Conservation (phyloP, 2,113 vertebrate species). For the Amphiprion ocellaris region DNA sequence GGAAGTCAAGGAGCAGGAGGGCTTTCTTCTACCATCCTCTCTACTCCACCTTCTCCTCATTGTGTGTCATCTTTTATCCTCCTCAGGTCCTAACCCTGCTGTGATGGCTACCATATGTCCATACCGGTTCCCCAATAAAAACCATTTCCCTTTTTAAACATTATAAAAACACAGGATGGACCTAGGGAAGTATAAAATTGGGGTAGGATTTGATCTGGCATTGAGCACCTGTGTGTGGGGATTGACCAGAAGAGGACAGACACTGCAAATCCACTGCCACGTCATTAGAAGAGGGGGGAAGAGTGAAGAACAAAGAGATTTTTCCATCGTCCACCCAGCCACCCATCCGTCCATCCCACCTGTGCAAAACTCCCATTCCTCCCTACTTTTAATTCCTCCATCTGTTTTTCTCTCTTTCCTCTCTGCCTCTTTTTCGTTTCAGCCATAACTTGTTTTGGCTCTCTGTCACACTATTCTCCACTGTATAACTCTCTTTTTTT, state of each 20-base stretch:
- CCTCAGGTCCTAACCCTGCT: constrained; percentile 36
- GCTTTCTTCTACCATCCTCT: constrained; percentile 4
- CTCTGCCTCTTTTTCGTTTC: constrained; percentile 54
- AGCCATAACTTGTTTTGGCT: constrained; percentile 67
- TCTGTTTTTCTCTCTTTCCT: constrained; percentile 79
- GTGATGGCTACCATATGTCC: constrained; percentile 82
- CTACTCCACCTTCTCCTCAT: constrained; percentile 27
- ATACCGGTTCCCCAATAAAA: constrained; percentile 73
- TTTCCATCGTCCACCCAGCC: constrained; percentile 73
- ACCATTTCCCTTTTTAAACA: constrained; percentile 69
- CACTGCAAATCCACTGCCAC: constrained; percentile 73
- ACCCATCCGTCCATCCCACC: constrained; percentile 78
- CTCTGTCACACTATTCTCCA: constrained; percentile 47
- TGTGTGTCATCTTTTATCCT: constrained; percentile 54
- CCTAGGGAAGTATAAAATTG: constrained; percentile 75
- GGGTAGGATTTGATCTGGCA: constrained; percentile 73
- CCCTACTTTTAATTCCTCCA: constrained; percentile 72
- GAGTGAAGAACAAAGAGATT: constrained; percentile 70
- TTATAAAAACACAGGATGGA: constrained; percentile 70
- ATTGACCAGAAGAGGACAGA: constrained; percentile 62
- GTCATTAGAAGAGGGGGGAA: constrained; percentile 72
- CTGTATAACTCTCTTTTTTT: constrained; percentile 49
- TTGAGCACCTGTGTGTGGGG: constrained; percentile 73
- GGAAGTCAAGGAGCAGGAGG: neutral
- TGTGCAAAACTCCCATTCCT: constrained; percentile 73